A percentile compares a stretch with the other conserved stretches of the same genome.
These are phyloP conservation scores for Myotis lucifugus DNA, from an alignment of 2,113 vertebrate species.

Conservation along the genomic window DNA sequence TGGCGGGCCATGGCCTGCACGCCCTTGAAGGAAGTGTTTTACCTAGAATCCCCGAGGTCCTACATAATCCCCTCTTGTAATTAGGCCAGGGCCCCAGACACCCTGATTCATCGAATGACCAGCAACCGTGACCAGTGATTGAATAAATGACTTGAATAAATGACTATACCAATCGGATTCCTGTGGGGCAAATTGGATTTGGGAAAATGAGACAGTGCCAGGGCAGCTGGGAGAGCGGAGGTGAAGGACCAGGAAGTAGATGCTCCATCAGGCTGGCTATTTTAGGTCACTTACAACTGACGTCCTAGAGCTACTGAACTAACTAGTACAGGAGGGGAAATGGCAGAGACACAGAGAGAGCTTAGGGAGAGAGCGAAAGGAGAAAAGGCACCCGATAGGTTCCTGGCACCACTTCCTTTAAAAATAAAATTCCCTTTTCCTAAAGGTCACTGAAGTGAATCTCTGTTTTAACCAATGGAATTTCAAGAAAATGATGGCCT, in stretches of 20 bases:
- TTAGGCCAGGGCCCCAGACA: not conserved
- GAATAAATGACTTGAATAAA: not conserved
- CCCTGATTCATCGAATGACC: not conserved
- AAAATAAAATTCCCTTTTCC: not conserved
- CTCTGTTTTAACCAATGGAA: not conserved
- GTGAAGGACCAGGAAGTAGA: not conserved
- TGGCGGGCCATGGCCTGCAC: not conserved
- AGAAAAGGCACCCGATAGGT: not conserved
- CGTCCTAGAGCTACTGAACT: fast-evolving
- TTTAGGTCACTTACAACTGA: not conserved
- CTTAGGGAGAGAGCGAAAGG: not conserved
- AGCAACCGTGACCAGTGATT: not conserved
- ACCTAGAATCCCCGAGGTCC: no score
- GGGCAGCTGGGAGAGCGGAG: not conserved
- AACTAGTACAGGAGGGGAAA: not conserved
- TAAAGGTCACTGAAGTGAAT: not conserved
- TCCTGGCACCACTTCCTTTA: not conserved
- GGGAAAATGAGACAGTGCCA: not conserved
- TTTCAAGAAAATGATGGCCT: not conserved
- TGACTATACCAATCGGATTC: not conserved
- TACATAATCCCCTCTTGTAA: not conserved
- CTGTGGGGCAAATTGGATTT: not conserved
- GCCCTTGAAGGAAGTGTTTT: not conserved
- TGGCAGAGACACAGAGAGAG: not conserved
- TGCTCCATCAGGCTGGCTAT: not conserved